A percentile compares a stretch with the other conserved stretches of the same genome.
phyloP scores from a whole-genome alignment of 2,113 vertebrate genomes.

The Bombycilla garrulus region DNA sequence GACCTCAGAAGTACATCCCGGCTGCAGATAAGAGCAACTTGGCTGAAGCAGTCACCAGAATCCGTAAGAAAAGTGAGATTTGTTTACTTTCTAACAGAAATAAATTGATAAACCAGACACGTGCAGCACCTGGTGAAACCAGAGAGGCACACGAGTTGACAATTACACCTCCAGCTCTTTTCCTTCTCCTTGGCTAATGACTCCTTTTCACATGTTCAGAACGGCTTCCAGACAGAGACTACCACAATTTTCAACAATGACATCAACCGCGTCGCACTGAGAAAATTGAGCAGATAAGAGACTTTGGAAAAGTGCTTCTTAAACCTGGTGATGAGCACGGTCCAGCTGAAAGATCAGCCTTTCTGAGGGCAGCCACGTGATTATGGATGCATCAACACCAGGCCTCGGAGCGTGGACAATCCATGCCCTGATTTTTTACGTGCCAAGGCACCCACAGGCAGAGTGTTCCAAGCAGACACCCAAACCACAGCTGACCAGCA shows the following conservation, averaged over 20 bases:
- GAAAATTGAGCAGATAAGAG: neutral
- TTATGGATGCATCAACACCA: accelerated
- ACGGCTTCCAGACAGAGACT: neutral
- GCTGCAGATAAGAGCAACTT: slow-evolving; percentile 1
- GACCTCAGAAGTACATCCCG: neutral
- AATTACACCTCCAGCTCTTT: slow-evolving; percentile 2
- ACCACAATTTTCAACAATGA: neutral
- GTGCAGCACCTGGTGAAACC: slow-evolving; percentile 24
- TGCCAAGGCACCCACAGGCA: neutral
- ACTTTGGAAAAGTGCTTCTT: neutral
- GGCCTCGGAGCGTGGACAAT: neutral
- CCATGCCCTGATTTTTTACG: neutral
- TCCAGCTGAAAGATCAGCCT: neutral
- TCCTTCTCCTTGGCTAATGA: slow-evolving; percentile 1
- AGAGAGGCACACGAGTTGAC: neutral
- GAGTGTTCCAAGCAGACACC: neutral
- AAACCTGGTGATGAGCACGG: neutral
- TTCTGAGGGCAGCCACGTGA: neutral
- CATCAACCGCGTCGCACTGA: neutral
- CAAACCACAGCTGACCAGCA: neutral
- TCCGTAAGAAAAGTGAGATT: neutral
- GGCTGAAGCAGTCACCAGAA: neutral
- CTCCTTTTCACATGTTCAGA: slow-evolving; percentile 7
- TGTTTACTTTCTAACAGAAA: slow-evolving; percentile 40
- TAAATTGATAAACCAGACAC: neutral